These are phyloP conservation scores for Gryon sp. DNA, from an alignment of 1,140 invertebrate species.

Conservation along the genomic window DNA sequence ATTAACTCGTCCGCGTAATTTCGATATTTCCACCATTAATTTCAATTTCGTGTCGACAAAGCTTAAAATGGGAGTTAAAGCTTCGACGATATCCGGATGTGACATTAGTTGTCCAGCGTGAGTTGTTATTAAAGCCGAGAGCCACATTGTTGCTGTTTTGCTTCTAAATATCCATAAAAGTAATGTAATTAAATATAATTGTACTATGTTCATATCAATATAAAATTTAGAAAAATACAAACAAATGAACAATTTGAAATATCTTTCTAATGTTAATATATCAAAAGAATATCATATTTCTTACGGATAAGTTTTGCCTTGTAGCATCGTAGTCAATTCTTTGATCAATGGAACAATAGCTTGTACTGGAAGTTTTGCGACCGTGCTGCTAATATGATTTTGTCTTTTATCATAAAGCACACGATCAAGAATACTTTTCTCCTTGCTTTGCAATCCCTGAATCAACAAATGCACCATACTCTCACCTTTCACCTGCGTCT, in stretches of 20 bases:
- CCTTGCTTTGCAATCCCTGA: slow-evolving; percentile 89
- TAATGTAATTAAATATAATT: slow-evolving; percentile 17
- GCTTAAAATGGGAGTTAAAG: slow-evolving; percentile 81
- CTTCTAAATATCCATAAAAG: slow-evolving; percentile 76
- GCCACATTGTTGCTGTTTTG: slow-evolving; percentile 82
- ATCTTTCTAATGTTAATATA: too few relatives aligned
- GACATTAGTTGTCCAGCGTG: slow-evolving; percentile 83
- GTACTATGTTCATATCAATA: neutral
- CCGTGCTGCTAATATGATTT: slow-evolving; percentile 81
- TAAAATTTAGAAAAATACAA: neutral
- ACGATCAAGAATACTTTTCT: slow-evolving; percentile 82
- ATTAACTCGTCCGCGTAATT: slow-evolving; percentile 81
- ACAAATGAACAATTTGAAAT: slow-evolving; percentile 12
- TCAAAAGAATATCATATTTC: too few relatives aligned
- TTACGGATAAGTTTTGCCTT: slow-evolving; percentile 83
- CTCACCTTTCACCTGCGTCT: slow-evolving; percentile 78
- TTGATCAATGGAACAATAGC: slow-evolving; percentile 82
- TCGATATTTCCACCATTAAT: slow-evolving; percentile 80
- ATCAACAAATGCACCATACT: slow-evolving; percentile 87
- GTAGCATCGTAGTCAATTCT: slow-evolving; percentile 82
- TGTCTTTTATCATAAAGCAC: slow-evolving; percentile 81
- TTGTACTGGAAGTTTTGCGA: slow-evolving; percentile 83
- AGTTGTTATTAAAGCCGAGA: slow-evolving; percentile 81
- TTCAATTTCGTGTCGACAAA: slow-evolving; percentile 82
- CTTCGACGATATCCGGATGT: slow-evolving; percentile 80